Evolutionary conservation across 1,140 invertebrate species (phyloP), one percentile per base, ranked within the genome.

Genomic region (Leptestheria dahalacensis): DNA sequence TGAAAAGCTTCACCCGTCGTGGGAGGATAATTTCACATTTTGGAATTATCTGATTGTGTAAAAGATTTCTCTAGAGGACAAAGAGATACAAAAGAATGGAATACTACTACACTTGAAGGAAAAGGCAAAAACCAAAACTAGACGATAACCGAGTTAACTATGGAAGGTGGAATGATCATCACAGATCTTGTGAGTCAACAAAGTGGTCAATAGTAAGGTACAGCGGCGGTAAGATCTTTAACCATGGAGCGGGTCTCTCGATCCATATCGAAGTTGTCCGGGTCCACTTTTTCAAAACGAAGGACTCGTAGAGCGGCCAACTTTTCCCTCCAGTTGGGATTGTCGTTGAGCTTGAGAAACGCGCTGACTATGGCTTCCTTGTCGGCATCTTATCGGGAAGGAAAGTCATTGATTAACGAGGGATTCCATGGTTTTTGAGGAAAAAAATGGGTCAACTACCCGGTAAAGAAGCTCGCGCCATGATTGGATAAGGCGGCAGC

Each of bases 401-500:
- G 20, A 59, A 25, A 23, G 18, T 18, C 28, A 56, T n/a, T n/a
- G 9, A 56, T 0, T 20, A 47, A 29, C 2, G 18, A 56, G 15
- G 11, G 15, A n/a, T 12, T 21, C n/a, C n/a, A 41, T 41, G 33
- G 6, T 41, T 41, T 6, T 9, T 41, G 33, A 41, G 6, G 15
- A 41, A 6, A 9, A 41, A 41, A 41, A 41, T 15, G n/a, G n/a
- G n/a, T n/a, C n/a, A n/a, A 41, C 15, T 41, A 41, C 33, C 74
- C 68, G 74, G 61, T 21, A 82, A 62, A 59, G 73, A 72, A 9
- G 70, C 68, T 64, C 78, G 81, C 21, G 79, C 70, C 2, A 82
- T 73, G 51, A 81, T 73, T 20, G 79, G 77, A 64, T 80, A 80
- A 1, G 79, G 76, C 2, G 80, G 77, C 11, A 82, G 68, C 20